These are phyloP conservation scores for Crenichthys baileyi DNA, from an alignment of 2,797 vertebrate species.

Conservation along the genomic window DNA sequence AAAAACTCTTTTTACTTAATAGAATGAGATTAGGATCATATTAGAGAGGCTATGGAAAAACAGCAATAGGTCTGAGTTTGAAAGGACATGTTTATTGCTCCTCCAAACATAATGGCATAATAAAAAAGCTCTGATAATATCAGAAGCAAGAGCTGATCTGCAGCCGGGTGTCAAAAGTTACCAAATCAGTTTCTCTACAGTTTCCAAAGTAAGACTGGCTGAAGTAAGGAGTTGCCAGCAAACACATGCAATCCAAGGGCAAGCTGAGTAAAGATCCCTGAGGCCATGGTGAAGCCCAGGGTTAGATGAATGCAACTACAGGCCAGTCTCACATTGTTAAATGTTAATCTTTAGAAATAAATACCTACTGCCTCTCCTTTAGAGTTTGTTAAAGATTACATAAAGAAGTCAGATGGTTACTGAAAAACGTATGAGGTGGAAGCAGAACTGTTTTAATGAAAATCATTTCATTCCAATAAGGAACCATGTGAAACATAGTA, in stretches of 20 bases:
- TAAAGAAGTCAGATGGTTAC: not conserved
- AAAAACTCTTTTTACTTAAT: not conserved
- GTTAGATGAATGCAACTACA: not conserved
- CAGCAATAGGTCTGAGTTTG: not conserved
- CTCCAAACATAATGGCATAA: not conserved
- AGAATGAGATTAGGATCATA: not conserved
- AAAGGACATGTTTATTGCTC: not conserved
- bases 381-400: slow-evolving; percentile 6
- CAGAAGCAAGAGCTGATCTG: not conserved
- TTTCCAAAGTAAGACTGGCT: not conserved
- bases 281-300: not conserved
- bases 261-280: not conserved
- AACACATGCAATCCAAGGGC: not conserved
- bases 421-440: not conserved
- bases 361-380: not conserved
- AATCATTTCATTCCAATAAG: no score
- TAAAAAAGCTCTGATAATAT: not conserved
- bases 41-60: not conserved
- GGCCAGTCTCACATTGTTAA: not conserved
- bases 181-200: not conserved
- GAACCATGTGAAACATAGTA: not conserved
- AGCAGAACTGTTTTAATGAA: not conserved
- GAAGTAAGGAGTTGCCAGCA: not conserved
- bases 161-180: not conserved
- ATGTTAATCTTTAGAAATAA: slow-evolving; percentile 3